A percentile compares a stretch with the other conserved stretches of the same genome.
Conservation (phyloP, 1,140 invertebrate species). For the Drosophila watanabei region DNA sequence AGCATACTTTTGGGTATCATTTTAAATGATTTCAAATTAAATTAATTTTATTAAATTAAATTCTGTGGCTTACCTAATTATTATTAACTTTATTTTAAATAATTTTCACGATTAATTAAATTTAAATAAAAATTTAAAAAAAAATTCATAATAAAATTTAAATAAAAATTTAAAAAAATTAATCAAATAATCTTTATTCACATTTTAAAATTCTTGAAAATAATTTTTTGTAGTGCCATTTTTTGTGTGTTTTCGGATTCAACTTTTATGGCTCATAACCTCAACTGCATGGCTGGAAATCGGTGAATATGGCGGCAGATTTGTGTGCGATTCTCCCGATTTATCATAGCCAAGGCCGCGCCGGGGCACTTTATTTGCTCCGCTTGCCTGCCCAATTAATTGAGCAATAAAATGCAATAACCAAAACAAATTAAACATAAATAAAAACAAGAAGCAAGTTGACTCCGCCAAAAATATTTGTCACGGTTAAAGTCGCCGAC, state of each 20-base stretch:
- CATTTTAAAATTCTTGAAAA: neutral
- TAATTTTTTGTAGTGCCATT: slow-evolving; percentile 29
- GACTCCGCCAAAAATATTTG: slow-evolving; percentile 30
- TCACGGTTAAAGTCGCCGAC: slow-evolving; percentile 6
- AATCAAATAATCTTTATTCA: neutral
- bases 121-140: too few species aligned
- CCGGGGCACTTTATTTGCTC: slow-evolving; percentile 30
- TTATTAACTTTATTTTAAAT: neutral
- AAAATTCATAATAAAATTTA: too few species aligned
- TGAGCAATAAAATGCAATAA: slow-evolving; percentile 53
- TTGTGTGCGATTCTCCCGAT: slow-evolving; percentile 46
- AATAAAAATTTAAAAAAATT: too few species aligned
- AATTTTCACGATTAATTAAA: neutral
- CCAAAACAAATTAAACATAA: slow-evolving; percentile 62
- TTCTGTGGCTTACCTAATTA: neutral
- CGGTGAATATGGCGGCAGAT: slow-evolving; percentile 53
- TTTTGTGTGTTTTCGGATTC: slow-evolving; percentile 19
- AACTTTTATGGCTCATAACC: slow-evolving; percentile 71
- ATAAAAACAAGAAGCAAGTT: slow-evolving; percentile 20
- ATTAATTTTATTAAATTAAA: too few species aligned
- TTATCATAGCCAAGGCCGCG: slow-evolving; percentile 31
- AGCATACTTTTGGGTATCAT: neutral
- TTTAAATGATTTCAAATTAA: neutral
- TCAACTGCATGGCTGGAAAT: slow-evolving; percentile 52
- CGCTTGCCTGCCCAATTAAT: slow-evolving; percentile 63